Conservation (phyloP, 2,888 invertebrate genomes). For the Tiphia femorata region DNA sequence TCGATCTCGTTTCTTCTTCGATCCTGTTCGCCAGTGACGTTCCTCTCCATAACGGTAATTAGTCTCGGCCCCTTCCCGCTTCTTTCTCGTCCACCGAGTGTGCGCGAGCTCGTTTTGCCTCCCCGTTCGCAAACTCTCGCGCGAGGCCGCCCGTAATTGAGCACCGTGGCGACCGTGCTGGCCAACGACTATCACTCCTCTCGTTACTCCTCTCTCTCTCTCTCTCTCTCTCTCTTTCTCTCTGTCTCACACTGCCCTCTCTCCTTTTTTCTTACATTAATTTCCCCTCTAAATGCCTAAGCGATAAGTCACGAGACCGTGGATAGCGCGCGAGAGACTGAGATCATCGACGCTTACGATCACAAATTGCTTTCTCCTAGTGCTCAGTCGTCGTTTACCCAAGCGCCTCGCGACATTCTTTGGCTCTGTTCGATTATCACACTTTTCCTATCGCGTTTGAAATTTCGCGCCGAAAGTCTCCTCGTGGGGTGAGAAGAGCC, state of each 20-base stretch:
- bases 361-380: constrained; percentile 29
- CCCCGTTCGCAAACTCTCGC: constrained; percentile 22
- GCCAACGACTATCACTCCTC: not conserved
- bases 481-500: no score
- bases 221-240: not conserved
- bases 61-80: constrained; percentile 26
- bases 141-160: constrained; percentile 38
- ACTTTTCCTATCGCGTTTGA: no score
- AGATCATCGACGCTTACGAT: constrained; percentile 41
- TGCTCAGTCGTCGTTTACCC: no score
- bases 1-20: no score
- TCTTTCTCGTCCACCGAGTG: no score
- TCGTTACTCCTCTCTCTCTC: constrained; percentile 5
- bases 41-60: constrained; percentile 28
- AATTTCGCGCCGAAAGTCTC: no score
- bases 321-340: constrained; percentile 17
- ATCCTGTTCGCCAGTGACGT: no score
- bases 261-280: constrained; percentile 24
- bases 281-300: constrained; percentile 39
- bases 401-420: no score
- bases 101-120: constrained; percentile 44
- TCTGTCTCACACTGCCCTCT: not conserved
- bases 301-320: constrained; percentile 37
- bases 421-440: no score
- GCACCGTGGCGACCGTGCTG: constrained; percentile 21